Evolutionary conservation across 2,113 vertebrate species (phyloP).

Genomic region (Callorhinus ursinus): DNA sequence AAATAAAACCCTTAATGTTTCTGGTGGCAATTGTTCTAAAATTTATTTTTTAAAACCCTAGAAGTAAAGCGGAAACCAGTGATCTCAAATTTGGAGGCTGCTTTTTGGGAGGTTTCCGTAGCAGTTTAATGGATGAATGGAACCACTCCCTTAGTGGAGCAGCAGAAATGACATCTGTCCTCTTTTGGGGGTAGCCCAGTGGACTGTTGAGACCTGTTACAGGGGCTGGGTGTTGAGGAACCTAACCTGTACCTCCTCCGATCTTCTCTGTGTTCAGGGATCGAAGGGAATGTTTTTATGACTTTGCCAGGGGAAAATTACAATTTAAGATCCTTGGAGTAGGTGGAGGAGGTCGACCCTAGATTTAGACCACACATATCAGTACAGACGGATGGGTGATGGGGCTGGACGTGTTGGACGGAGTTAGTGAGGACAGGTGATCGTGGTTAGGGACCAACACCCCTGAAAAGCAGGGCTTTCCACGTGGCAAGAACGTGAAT

Average conservation of each 20-base stretch:
- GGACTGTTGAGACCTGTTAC: not conserved
- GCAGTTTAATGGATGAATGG: not conserved
- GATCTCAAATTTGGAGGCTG: not conserved
- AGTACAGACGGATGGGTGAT: not conserved
- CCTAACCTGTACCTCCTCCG: not conserved
- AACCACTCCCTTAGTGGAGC: not conserved
- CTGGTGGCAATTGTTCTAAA: constrained; percentile 13
- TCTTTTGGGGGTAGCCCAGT: not conserved
- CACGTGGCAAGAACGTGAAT: not conserved
- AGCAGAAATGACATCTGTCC: not conserved
- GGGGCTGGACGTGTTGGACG: not conserved
- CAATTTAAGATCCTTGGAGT: not conserved
- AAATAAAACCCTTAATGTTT: constrained; percentile 21
- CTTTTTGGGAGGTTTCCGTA: not conserved
- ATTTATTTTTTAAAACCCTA: not conserved
- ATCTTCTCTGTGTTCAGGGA: not conserved
- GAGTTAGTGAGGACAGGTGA: not conserved
- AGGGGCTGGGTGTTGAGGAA: not conserved
- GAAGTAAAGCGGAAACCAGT: not conserved
- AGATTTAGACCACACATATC: not conserved
- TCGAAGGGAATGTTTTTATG: not conserved
- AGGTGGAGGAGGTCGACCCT: no score
- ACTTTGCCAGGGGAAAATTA: not conserved
- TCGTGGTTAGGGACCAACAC: not conserved
- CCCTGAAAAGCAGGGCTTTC: not conserved